Percentiles rank a stretch among this genome's conserved stretches.
Evolutionary conservation across 1,140 invertebrate genomes (phyloP).

Genomic region (Sinella curviseta): DNA sequence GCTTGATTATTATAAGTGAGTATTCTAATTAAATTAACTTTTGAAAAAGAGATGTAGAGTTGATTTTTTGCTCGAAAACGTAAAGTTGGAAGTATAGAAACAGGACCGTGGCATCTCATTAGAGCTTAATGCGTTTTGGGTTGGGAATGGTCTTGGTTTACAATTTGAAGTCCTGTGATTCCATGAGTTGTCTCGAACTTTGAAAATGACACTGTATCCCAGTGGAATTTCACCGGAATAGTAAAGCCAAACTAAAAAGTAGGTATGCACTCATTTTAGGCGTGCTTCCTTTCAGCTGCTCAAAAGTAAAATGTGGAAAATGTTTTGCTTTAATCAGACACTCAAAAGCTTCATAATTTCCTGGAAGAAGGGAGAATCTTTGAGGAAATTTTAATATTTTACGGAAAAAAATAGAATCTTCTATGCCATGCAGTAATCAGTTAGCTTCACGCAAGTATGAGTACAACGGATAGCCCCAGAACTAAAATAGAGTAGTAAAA

Average conservation of each 20-base stretch:
- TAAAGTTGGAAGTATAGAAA: too few relatives aligned
- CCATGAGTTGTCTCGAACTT: neutral
- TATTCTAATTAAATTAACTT: neutral
- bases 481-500: too few relatives aligned
- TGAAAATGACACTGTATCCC: too few relatives aligned
- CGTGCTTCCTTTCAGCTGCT: slow-evolving; percentile 23
- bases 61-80: neutral
- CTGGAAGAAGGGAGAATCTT: neutral
- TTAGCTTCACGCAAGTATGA: too few relatives aligned
- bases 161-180: neutral
- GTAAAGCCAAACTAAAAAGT: too few relatives aligned
- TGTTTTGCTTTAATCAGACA: neutral
- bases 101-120: slow-evolving; percentile 1
- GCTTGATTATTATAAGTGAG: neutral
- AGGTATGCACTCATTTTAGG: neutral
- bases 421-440: too few relatives aligned
- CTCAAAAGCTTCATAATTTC: neutral
- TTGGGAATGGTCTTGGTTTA: neutral
- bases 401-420: too few relatives aligned
- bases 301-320: neutral
- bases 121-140: neutral
- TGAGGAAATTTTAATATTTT: too few relatives aligned
- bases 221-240: too few relatives aligned
- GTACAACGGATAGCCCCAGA: too few relatives aligned
- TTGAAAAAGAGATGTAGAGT: neutral